Evolutionary conservation across 2,113 vertebrate genomes (phyloP), one percentile per base, ranked within the genome.

Genomic region (Camelus bactrianus): DNA sequence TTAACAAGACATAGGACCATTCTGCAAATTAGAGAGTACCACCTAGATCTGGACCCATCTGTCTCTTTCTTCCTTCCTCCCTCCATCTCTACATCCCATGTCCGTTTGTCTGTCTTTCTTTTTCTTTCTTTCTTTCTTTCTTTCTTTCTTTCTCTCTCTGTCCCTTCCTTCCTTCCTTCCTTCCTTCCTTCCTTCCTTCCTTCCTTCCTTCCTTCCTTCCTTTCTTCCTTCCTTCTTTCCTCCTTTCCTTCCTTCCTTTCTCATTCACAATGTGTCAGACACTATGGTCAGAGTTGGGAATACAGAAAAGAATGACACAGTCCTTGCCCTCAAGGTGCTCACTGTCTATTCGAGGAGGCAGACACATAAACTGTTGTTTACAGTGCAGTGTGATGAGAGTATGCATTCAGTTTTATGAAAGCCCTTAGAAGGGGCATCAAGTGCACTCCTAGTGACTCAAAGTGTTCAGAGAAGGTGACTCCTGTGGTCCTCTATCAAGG

Each of bases 11-110:
- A 77, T 22, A 92, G 42, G 32, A 28, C 3, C 8, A 70, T 42
- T 92, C 28, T 72, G 13, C 19, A 88, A 70, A 72, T 70, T 69
- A 54, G n/a, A 84, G n/a, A 95, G 75, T 75, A 88, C 15, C 35
- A 24, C 10, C 22, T 75, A 54, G 8, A 4, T 80, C 28, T 79
- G n/a, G 5, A 42, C 12, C 8, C 50, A 4, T n/a, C 56, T 80
- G 16, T 76, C 20, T 46, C 5, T 24, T 16, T 5, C 12, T 24
- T 3, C 15, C 15, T 28, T 17, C 7, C 3, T 38, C 8, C 46
- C 30, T 35, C 2, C 13, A 3, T 24, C 2, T 7, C 8, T 24
- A 3, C 8, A 13, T 14, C 3, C 14, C 38, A 42, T 42, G 38
- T 42, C 38, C 38, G 38, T 35, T 35, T 35, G 35, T 42, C 38